Evolutionary conservation across 2,888 invertebrate species (phyloP), one percentile per base, ranked within the genome.

Genomic region (Dioctria linearis): DNA sequence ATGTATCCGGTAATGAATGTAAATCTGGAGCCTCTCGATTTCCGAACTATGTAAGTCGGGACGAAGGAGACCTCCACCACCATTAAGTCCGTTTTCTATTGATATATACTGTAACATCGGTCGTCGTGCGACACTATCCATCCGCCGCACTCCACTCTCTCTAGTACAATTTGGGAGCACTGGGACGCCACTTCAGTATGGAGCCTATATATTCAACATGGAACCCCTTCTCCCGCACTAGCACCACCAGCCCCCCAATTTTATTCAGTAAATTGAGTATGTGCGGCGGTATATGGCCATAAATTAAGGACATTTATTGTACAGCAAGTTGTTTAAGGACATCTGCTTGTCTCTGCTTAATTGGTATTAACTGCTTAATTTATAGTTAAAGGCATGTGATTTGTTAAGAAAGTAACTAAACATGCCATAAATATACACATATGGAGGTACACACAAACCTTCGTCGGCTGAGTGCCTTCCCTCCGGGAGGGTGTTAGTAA

Each of bases 361-460:
- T 87, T 87, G 87, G 87, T 86, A 87, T 87, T 87, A 87, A 87
- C 87, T 86, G 85, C 84, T 85, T 85, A 87, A 87, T 87, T 87
- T 87, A 87, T 87, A 85, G 87, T 84, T 83, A 85, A 87, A 87
- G 86, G 85, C 85, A 86, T 87, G 86, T 87, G 87, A 87, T 87
- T 87, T 87, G 87, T 87, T 87, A 85, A 86, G 86, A 86, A 85
- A 76, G 76, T 85, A 86, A 86, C 85, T 85, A 85, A 86, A 84
- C 82, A 82, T 81, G 80, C 80, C 80, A 83, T 78, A 80, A 80
- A 79, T 81, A 80, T 63, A 75, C 69, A 69, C 66, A 76, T 76
- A 63, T 76, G 63, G 76, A 76, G 76, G 57, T 42, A 65, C 78
- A 78, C 46, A 59, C 66, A 51, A 42, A 54, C 25, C 54, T 66